Evolutionary conservation across 2,888 invertebrate species (phyloP).

Genomic region (Dryomyza anilis): DNA sequence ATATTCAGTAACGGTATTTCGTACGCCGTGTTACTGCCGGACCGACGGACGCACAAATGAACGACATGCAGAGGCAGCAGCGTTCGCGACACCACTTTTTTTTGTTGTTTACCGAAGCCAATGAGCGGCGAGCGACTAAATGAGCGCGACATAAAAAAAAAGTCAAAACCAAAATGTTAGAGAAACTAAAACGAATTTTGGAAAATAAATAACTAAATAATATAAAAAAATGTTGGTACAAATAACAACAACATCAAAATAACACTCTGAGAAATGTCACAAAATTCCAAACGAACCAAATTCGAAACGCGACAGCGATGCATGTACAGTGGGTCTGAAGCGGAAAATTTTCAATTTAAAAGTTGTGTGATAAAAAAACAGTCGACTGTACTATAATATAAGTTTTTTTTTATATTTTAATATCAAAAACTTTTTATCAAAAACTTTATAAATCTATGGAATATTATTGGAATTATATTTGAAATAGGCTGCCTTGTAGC

Average conservation of each 20-base stretch:
- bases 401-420: no score
- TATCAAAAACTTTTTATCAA: no score
- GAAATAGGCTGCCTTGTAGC: no score
- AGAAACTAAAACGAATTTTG: not conserved
- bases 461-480: no score
- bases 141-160: not conserved
- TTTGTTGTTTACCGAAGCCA: constrained; percentile 37
- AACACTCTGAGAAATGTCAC: no score
- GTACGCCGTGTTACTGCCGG: not conserved
- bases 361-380: no score
- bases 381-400: no score
- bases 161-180: constrained; percentile 1
- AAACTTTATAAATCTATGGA: no score
- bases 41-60: constrained; percentile 8
- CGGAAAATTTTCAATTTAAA: no score
- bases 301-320: no score
- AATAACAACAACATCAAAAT: not conserved
- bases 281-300: no score
- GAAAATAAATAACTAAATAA: not conserved
- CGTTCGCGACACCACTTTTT: constrained; percentile 58
- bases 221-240: not conserved
- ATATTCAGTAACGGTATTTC: not conserved
- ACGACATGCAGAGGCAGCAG: constrained; percentile 35
- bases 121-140: not conserved
- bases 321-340: no score